Percentiles rank a stretch among this genome's conserved stretches.
Conservation (phyloP, 1,140 invertebrate species). For the Musca vetustissima region DNA sequence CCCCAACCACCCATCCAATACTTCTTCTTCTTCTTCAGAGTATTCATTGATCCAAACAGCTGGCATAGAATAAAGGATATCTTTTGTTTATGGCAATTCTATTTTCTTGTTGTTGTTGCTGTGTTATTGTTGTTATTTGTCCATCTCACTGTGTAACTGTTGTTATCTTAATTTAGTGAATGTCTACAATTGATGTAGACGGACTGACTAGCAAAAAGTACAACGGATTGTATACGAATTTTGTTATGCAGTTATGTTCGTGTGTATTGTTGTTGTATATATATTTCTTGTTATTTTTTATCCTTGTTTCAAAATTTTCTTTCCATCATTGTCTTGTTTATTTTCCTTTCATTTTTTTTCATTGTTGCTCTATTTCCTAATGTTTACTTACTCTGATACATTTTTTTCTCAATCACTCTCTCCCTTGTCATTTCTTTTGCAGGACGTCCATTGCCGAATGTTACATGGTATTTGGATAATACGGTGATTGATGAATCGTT, state of each 20-base stretch:
- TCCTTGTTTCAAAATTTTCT: not conserved
- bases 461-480: slow-evolving; percentile 85
- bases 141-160: slow-evolving; percentile 23
- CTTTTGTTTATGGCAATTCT: slow-evolving; percentile 15
- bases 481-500: slow-evolving; percentile 79
- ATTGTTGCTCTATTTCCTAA: too few species aligned
- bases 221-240: not conserved
- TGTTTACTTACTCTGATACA: too few species aligned
- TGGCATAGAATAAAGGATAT: too few species aligned
- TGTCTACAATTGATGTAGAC: not conserved
- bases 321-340: not conserved
- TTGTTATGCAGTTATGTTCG: not conserved
- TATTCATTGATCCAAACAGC: not conserved
- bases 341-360: too few species aligned
- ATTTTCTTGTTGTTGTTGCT: too few species aligned
- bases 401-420: too few species aligned
- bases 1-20: too few species aligned
- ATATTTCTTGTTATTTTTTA: not conserved
- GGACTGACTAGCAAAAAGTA: not conserved
- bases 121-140: too few species aligned
- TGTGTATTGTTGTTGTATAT: not conserved
- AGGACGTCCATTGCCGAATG: slow-evolving; percentile 75
- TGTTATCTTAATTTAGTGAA: slow-evolving; percentile 26
- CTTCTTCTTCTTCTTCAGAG: not conserved
- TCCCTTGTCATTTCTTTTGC: slow-evolving; percentile 9